Percentiles rank a stretch among this genome's conserved stretches.
These are phyloP conservation scores for Lasioglossum leucozonium DNA, from an alignment of 2,888 invertebrate species.

Conservation along the genomic window DNA sequence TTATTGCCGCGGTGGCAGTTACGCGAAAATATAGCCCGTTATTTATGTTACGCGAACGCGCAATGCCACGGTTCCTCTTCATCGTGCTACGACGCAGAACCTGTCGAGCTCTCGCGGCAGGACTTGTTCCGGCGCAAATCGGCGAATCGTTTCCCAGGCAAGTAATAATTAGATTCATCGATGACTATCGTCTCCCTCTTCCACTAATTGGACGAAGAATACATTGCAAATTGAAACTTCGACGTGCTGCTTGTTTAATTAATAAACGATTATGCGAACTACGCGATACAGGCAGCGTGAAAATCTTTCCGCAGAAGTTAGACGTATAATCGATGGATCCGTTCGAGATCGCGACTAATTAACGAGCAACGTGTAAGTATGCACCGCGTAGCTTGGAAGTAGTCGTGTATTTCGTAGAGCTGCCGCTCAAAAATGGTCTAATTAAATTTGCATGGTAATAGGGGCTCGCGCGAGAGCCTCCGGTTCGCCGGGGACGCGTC, in stretches of 20 bases:
- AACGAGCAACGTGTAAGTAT: background rate
- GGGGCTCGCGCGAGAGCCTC: constrained; percentile 8
- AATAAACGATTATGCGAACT: background rate
- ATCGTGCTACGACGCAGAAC: background rate
- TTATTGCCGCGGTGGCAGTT: constrained; percentile 71
- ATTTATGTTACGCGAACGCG: constrained; percentile 70
- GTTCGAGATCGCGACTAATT: background rate
- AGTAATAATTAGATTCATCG: background rate
- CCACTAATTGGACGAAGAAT: background rate
- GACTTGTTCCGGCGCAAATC: background rate
- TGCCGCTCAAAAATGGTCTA: constrained; percentile 39
- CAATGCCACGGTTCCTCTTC: background rate
- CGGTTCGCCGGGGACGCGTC: background rate
- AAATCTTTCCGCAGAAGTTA: background rate
- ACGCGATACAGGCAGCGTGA: background rate
- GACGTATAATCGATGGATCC: background rate
- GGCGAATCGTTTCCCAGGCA: background rate
- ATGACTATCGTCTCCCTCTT: background rate
- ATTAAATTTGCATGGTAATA: constrained; percentile 62
- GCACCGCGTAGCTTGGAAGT: constrained; percentile 17
- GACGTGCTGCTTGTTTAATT: background rate
- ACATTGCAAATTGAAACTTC: too few species aligned
- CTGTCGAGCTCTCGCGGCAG: background rate
- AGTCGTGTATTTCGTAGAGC: constrained; percentile 9
- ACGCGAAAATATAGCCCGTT: constrained; percentile 78